These are phyloP conservation scores for Amphiduros pacificus DNA, from an alignment of 2,888 invertebrate species.

Conservation along the genomic window DNA sequence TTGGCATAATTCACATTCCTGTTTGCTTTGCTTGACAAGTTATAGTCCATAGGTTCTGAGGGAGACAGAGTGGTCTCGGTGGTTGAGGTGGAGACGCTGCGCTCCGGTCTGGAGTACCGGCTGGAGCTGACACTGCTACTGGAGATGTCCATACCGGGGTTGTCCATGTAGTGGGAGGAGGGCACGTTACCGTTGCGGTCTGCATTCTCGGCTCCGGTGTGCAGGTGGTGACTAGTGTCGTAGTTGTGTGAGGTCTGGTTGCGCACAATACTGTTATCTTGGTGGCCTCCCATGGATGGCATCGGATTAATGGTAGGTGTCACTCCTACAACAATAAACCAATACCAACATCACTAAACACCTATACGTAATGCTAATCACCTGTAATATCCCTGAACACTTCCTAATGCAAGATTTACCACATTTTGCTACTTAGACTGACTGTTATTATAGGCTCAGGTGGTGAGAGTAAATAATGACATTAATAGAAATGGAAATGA, in stretches of 20 bases:
- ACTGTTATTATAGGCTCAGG: too few relatives aligned
- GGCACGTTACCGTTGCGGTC: neutral
- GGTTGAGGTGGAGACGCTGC: slow-evolving; percentile 63
- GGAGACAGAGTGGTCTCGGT: slow-evolving; percentile 69
- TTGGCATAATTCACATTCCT: slow-evolving; percentile 45
- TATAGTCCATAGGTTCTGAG: slow-evolving; percentile 56
- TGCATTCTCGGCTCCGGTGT: neutral
- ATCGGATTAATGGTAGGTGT: slow-evolving; percentile 12
- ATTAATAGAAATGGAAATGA: too few relatives aligned
- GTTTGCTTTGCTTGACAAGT: slow-evolving; percentile 30
- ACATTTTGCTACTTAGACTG: too few relatives aligned
- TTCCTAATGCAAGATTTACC: too few relatives aligned
- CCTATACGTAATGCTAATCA: too few relatives aligned
- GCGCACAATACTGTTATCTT: neutral
- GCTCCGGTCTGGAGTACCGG: slow-evolving; percentile 28
- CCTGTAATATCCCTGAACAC: too few relatives aligned
- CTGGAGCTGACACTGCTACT: neutral
- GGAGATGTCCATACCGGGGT: slow-evolving; percentile 1
- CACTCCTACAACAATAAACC: slow-evolving; percentile 7
- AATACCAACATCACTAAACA: too few relatives aligned
- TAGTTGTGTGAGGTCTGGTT: neutral
- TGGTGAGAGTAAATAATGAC: too few relatives aligned
- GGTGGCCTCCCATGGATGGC: too few relatives aligned
- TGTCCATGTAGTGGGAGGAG: neutral
- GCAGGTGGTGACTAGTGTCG: neutral